Conservation (phyloP, 2,888 invertebrate genomes). For the Lymantria monacha region DNA sequence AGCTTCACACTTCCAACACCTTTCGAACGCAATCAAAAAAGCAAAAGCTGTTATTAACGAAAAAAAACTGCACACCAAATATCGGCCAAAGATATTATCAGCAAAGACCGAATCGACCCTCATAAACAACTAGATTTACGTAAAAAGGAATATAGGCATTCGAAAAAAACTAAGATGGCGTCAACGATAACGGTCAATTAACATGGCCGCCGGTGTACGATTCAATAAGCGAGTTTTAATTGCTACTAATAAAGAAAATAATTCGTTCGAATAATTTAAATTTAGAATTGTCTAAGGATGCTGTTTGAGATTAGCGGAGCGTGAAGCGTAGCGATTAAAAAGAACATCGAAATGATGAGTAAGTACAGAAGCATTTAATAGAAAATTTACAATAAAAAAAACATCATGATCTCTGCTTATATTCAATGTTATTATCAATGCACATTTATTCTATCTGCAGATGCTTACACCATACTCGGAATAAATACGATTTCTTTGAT, state of each 20-base stretch:
- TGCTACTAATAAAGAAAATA: slow-evolving; percentile 37
- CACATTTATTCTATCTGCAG: too few species aligned
- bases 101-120: slow-evolving; percentile 32
- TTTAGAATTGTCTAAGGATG: not conserved
- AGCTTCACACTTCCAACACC: not conserved
- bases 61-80: slow-evolving; percentile 29
- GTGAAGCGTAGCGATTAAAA: not conserved
- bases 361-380: too few species aligned
- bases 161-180: slow-evolving; percentile 44
- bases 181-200: slow-evolving; percentile 51
- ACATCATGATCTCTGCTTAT: too few species aligned
- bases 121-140: slow-evolving; percentile 57
- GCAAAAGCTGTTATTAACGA: slow-evolving; percentile 7
- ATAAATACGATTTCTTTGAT: too few species aligned
- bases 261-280: slow-evolving; percentile 8
- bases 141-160: slow-evolving; percentile 20
- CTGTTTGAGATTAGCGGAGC: not conserved
- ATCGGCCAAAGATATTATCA: slow-evolving; percentile 43
- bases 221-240: slow-evolving; percentile 49
- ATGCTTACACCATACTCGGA: too few species aligned
- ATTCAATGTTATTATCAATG: too few species aligned
- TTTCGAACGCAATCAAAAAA: slow-evolving; percentile 7
- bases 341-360: not conserved
- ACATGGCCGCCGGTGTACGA: slow-evolving; percentile 39
- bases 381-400: too few species aligned